Base-by-base conservation (phyloP, 1,140 invertebrate species). In the Anoplophora glabripennis region DNA sequence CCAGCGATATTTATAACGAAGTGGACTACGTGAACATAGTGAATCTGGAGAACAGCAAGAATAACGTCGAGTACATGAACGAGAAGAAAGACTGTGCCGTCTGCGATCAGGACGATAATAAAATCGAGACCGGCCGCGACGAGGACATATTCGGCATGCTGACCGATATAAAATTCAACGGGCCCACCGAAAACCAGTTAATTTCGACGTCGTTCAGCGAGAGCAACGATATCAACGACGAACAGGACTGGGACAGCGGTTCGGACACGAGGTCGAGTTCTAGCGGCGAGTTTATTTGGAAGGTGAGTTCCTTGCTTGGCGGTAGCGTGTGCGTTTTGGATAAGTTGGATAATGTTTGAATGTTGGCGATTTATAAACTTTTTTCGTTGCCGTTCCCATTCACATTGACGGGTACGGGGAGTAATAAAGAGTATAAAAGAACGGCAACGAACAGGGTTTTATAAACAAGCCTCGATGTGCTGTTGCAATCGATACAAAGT, bases 221-320 rank as follows among this genome's bases (percentile, higher is more conserved):
- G 51, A 74, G 71, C 58, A 70, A 72, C 48, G 72, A 72, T 48
- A 49, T 68, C 1, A 28, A 28, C 57, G 72, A 75, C 42, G 74
- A 75, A 45, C 69, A 80, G 65, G 81, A 82, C 63, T 83, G 82
- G 81, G 82, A 83, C 66, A 81, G 79, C 72, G 81, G 81, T 62
- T 81, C 78, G 15, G 77, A 78, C 58, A 80, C 79, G 10, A 78
- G 76, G 53, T 82, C 81, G 37, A 81, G 81, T 38, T 88, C 86
- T 12, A 89, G 86, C 65, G 86, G 86, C 10, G 88, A 90, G 73
- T 89, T 89, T 70, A 83, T 88, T 44, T 88, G 87, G 87, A 87
- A 86, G 81, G 87, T 88, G 71, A 75, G 78, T 76, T 53, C 56
- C 53, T 12, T 37, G 21, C 21, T 3, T 28, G 21, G 5, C 3